Base-by-base conservation (phyloP, 1,140 invertebrate genomes). In the Lineus longissimus region DNA sequence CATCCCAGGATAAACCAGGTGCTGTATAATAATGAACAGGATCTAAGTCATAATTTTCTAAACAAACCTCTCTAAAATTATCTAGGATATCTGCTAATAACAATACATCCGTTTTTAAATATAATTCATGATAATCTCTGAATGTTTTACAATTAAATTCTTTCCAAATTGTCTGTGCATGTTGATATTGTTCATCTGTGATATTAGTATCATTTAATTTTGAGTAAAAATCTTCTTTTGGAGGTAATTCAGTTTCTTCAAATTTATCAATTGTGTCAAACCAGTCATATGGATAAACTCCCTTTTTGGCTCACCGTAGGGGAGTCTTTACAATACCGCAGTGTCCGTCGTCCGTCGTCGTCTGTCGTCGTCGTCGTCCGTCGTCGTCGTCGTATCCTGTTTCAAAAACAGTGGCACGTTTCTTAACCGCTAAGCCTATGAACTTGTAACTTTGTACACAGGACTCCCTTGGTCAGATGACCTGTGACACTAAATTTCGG, bases 61-160 rank as follows among this genome's bases (percentile, higher is more conserved):
- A 17, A 47, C 59, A 68, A 19, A 64, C 57, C n/a, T 68, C 55
- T 60, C 74, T 36, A 61, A 76, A 76, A 22, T 62, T 67, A 61
- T 76, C 62, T 54, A 76, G 72, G 0, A 76, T 66, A 54, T 76
- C 72, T 19, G 67, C 69, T 33, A 73, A 60, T 2, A 71, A 36
- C 9, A 70, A 54, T 9, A 71, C 67, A 63, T 70, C 70, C 23
- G 59, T 66, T 60, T 65, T 66, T 0, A 72, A 47, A 45, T 63
- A 61, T 15, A 56, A 30, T 23, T 65, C 55, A n/a, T 40, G 15
- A 70, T 59, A 63, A 22, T 70, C 63, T 58, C 41, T 36, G n/a
- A 84, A 47, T 55, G 59, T 77, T 68, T 71, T 55, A 61, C 75
- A 70, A 23, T 78, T 71, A 58, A 77, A 76, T n/a, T 36, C 58